Evolutionary conservation across 2,888 invertebrate species (phyloP), one percentile per base, ranked within the genome.

Genomic region (Salticus scenicus): DNA sequence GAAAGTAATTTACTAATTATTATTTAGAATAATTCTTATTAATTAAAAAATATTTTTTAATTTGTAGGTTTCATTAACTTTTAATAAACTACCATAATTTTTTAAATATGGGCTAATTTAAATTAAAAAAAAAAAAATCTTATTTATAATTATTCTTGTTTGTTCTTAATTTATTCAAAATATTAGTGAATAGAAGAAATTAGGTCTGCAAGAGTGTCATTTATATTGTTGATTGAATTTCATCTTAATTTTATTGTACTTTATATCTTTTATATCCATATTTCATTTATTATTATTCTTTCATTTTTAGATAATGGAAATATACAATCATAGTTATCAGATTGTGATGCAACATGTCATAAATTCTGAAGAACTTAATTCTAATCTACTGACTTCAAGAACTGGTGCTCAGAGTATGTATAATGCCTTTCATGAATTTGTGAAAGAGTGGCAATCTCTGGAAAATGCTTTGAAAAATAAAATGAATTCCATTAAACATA

Each of bases 221-320:
- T n/a, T n/a, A n/a, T n/a, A n/a, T n/a, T n/a, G n/a, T n/a, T n/a
- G n/a, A n/a, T n/a, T n/a, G n/a, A n/a, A n/a, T n/a, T 37, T 37
- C 37, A 37, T 37, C 37, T 47, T 7, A 24, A 24, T 24, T 12
- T 24, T 57, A 4, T 24, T 47, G 42, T 57, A 24, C 17, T 12
- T 24, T 57, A 4, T 24, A 14, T 47, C 2, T 24, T 57, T 24
- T 57, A 47, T 37, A 37, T 37, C 10, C 37, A 37, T n/a, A 2
- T 0, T 63, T 51, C 4, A 0, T 63, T 10, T 63, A 63, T 1
- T 66, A 7, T 30, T 7, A 8, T n/a, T 30, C 33, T 30, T 66
- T 28, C 20, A 5, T 63, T 12, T 31, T 8, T 27, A 79, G 78
- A 51, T 64, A 10, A 33, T 79, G 27, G 78, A 79, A n/a, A 37